phyloP scores from a whole-genome alignment of 2,797 vertebrate species.

The Phrynocephalus forsythii region DNA sequence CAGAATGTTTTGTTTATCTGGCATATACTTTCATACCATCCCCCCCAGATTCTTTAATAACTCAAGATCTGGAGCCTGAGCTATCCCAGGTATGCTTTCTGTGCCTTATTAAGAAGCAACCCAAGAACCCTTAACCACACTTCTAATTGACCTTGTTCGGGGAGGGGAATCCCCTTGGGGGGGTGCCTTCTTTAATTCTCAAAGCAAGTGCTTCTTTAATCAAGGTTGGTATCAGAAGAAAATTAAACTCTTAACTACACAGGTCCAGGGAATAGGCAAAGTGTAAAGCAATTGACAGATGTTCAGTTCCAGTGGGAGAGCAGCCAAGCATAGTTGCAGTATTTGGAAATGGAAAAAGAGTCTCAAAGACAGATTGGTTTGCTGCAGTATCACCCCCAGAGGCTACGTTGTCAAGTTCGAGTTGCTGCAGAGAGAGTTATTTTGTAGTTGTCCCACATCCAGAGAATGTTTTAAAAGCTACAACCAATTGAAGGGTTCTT shows the following conservation, averaged over 20 bases:
- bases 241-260: too few relatives aligned
- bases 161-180: neutral
- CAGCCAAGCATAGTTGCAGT: too few relatives aligned
- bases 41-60: too few relatives aligned
- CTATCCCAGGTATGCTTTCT: neutral
- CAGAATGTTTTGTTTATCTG: neutral
- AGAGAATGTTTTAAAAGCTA: neutral
- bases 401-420: neutral
- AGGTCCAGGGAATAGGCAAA: neutral
- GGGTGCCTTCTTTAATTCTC: neutral
- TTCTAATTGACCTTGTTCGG: neutral
- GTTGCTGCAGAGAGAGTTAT: neutral
- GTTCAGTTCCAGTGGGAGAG: neutral
- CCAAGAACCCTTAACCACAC: neutral
- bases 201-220: neutral
- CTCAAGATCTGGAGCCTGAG: neutral
- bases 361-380: neutral
- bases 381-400: neutral
- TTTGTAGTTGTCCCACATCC: neutral
- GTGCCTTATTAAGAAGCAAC: neutral
- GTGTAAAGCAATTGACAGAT: neutral
- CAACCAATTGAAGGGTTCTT: neutral
- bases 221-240: neutral
- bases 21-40: too few relatives aligned
- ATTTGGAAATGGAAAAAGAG: neutral